These are phyloP conservation scores for Phylloscopus collybita DNA, from an alignment of 2,797 vertebrate genomes.

Conservation along the genomic window DNA sequence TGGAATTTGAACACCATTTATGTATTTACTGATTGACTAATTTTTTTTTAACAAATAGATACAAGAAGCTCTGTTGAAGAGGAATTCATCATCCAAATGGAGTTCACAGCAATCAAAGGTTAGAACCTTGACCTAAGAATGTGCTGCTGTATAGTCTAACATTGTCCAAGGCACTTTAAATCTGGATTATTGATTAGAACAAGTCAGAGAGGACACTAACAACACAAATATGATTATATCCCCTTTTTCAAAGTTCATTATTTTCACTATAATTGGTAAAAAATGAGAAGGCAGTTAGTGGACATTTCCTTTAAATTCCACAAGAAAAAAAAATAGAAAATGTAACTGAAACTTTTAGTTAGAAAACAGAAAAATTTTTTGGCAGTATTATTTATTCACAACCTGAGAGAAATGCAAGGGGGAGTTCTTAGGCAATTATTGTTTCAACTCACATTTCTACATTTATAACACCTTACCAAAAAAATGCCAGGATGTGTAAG, in stretches of 20 bases:
- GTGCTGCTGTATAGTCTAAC: background rate
- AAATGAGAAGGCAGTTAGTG: background rate
- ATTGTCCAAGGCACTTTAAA: background rate
- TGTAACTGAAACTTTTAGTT: background rate
- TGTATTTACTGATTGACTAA: slow-evolving; percentile 8
- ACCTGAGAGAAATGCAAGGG: background rate
- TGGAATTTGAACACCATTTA: background rate
- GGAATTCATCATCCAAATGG: slow-evolving; percentile 66
- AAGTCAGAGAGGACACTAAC: background rate
- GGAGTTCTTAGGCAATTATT: background rate
- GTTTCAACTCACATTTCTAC: background rate
- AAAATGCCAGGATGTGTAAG: background rate
- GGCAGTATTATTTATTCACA: background rate
- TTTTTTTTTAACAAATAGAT: slow-evolving; percentile 76
- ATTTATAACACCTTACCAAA: background rate
- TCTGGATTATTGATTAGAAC: background rate
- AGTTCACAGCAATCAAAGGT: slow-evolving; percentile 83
- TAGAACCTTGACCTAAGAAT: slow-evolving; percentile 18
- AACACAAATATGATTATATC: background rate
- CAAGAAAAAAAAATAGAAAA: background rate
- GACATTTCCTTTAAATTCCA: background rate
- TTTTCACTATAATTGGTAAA: background rate
- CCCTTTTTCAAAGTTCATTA: background rate
- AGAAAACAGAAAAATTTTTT: background rate
- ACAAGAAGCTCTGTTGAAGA: slow-evolving; percentile 79